A percentile compares a stretch with the other conserved stretches of the same genome.
phyloP scores from a whole-genome alignment of 2,113 vertebrate genomes.

The Sphaerodactylus townsendi region DNA sequence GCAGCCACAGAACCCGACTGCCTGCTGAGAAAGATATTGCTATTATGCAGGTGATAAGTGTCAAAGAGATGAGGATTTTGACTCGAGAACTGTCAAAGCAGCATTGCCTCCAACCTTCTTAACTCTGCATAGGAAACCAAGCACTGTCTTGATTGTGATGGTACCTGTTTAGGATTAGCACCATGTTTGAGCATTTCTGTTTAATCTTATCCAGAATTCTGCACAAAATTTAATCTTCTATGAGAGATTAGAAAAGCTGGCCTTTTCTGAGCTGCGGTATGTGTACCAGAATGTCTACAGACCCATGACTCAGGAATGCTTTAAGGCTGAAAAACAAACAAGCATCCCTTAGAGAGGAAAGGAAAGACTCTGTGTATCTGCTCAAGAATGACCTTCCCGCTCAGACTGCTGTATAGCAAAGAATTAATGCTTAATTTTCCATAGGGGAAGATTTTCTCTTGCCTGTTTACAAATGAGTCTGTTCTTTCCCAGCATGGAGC shows the following conservation, averaged over 20 bases:
- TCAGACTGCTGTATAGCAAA: conserved; percentile 17
- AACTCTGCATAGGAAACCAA: conserved; percentile 17
- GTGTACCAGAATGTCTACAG: conserved; percentile 20
- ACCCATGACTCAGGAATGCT: conserved; percentile 16
- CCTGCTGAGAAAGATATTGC: not conserved
- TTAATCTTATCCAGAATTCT: conserved; percentile 20
- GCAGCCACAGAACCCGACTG: not conserved
- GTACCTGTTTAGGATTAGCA: conserved; percentile 37
- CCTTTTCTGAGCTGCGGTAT: not conserved
- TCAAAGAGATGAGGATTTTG: not conserved
- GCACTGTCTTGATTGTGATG: not conserved
- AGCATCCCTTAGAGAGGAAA: conserved; percentile 18
- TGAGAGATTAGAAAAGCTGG: not conserved
- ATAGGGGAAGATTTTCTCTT: conserved; percentile 7
- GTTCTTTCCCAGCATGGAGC: not conserved
- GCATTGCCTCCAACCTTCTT: not conserved
- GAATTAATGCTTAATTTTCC: conserved; percentile 44
- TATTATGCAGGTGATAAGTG: not conserved
- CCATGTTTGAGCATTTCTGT: conserved; percentile 22
- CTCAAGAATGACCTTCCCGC: conserved; percentile 34
- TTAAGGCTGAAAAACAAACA: conserved; percentile 12
- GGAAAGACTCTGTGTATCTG: not conserved
- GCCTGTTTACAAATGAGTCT: conserved; percentile 31
- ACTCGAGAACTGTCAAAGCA: conserved; percentile 23
- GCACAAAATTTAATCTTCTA: conserved; percentile 32